These are phyloP conservation scores for Gracilinanus agilis DNA, from an alignment of 2,113 vertebrate genomes.

Conservation along the genomic window DNA sequence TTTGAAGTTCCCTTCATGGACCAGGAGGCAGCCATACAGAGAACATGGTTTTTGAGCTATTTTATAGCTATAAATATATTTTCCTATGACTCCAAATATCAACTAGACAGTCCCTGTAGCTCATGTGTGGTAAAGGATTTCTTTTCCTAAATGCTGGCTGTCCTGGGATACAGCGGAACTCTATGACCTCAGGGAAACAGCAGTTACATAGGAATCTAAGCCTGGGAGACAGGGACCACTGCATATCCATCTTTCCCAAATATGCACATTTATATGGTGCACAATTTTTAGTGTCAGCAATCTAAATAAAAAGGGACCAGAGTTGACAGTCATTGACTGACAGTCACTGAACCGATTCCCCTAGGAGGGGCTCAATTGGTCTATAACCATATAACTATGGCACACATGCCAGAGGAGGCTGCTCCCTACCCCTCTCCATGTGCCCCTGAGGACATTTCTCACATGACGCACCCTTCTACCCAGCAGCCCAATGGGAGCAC, in stretches of 20 bases:
- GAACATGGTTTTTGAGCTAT: neutral
- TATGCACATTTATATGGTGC: neutral
- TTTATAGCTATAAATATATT: neutral
- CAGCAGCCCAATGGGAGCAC: too few relatives aligned
- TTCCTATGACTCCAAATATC: neutral
- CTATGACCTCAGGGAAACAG: neutral
- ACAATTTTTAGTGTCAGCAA: neutral
- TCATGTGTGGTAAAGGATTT: neutral
- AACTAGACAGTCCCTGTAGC: neutral
- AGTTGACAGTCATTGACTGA: neutral
- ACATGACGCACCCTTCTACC: too few relatives aligned
- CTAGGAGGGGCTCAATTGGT: neutral
- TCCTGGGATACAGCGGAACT: neutral
- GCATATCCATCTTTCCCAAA: neutral
- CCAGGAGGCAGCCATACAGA: neutral
- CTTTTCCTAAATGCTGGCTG: neutral
- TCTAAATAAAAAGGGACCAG: neutral
- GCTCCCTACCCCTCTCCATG: too few relatives aligned
- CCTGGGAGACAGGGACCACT: neutral
- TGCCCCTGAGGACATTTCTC: too few relatives aligned
- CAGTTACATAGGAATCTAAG: neutral
- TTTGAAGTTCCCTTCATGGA: neutral
- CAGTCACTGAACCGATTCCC: neutral
- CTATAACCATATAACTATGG: too few relatives aligned
- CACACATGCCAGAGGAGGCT: too few relatives aligned